A percentile compares a stretch with the other conserved stretches of the same genome.
These are phyloP conservation scores for Chrysocyon brachyurus DNA, from an alignment of 2,797 vertebrate genomes.

Conservation along the genomic window DNA sequence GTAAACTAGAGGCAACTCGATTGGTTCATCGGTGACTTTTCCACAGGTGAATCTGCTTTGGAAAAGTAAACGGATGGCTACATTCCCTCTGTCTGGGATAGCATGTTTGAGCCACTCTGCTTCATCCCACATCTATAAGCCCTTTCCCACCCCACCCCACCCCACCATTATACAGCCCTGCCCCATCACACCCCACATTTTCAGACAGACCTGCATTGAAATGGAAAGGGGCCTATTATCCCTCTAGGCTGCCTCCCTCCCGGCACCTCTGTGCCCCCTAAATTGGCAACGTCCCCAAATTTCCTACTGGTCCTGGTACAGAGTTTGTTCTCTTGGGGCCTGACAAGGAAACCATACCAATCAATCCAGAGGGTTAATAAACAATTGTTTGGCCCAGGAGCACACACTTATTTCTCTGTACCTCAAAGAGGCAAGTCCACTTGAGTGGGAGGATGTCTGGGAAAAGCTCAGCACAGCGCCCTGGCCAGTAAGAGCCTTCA, in stretches of 20 bases:
- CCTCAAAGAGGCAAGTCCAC: not conserved
- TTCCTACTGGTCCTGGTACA: not conserved
- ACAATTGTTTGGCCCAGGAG: not conserved
- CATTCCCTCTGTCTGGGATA: not conserved
- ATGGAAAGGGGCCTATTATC: not conserved
- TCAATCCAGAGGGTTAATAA: not conserved
- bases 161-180: not conserved
- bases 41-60: not conserved
- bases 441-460: not conserved
- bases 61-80: constrained; percentile 11
- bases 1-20: not conserved
- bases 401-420: not conserved
- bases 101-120: not conserved
- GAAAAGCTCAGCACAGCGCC: not conserved
- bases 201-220: not conserved
- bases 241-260: not conserved
- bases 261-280: constrained; percentile 7
- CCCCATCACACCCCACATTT: not conserved
- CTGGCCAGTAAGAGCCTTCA: fast-evolving
- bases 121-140: constrained; percentile 13
- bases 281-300: not conserved
- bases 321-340: not conserved
- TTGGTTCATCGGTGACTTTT: not conserved
- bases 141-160: not conserved
- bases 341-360: not conserved